Percentiles rank a stretch among this genome's conserved stretches.
phyloP scores from a whole-genome alignment of 2,888 invertebrate genomes.

The Geotrupes spiniger region DNA sequence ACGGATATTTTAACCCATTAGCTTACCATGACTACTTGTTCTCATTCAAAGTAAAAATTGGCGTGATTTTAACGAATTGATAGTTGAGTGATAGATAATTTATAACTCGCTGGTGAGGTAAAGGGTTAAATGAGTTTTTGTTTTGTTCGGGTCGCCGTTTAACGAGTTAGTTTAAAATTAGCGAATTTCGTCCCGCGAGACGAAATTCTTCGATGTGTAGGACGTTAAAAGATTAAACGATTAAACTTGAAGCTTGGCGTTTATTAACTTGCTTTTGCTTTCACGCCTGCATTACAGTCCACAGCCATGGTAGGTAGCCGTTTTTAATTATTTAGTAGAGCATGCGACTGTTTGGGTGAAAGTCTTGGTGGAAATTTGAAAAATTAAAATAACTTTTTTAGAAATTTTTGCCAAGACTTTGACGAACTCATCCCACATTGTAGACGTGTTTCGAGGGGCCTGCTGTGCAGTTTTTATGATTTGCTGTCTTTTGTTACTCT shows the following conservation, averaged over 20 bases:
- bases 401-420: slow-evolving; percentile 1
- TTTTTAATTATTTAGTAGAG: slow-evolving; percentile 31
- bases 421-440: background rate
- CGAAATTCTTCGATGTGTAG: background rate
- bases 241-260: slow-evolving; percentile 18
- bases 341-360: background rate
- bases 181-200: too few relatives aligned
- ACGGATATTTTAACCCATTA: too few relatives aligned
- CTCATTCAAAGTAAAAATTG: too few relatives aligned
- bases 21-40: too few relatives aligned
- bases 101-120: too few relatives aligned
- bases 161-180: too few relatives aligned
- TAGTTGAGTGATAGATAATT: too few relatives aligned
- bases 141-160: too few relatives aligned
- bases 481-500: slow-evolving; percentile 3
- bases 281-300: slow-evolving; percentile 50
- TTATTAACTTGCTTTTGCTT: slow-evolving; percentile 50
- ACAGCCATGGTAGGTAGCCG: slow-evolving; percentile 52
- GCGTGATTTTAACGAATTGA: too few relatives aligned
- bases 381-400: too few relatives aligned
- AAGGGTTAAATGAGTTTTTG: too few relatives aligned
- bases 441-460: slow-evolving; percentile 1
- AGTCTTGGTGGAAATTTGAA: too few relatives aligned
- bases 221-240: background rate
- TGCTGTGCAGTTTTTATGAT: slow-evolving; percentile 5